Percentiles rank a stretch among this genome's conserved stretches.
These are phyloP conservation scores for Hyposoter didymator DNA, from an alignment of 2,888 invertebrate genomes.

Conservation along the genomic window DNA sequence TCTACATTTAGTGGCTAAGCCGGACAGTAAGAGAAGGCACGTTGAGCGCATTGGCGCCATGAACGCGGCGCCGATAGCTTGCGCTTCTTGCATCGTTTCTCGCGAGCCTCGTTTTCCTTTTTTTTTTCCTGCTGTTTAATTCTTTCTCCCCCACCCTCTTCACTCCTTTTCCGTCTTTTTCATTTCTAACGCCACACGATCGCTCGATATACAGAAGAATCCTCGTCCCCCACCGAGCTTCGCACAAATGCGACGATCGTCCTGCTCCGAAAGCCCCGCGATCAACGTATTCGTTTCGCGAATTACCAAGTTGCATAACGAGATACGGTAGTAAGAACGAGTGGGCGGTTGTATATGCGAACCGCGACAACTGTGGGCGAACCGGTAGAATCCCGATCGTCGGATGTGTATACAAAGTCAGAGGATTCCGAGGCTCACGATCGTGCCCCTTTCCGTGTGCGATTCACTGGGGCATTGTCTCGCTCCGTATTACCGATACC, in stretches of 20 bases:
- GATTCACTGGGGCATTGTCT: constrained; percentile 68
- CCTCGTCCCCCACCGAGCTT: neutral
- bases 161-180: neutral
- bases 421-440: constrained; percentile 32
- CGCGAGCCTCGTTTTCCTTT: neutral
- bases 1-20: constrained; percentile 41
- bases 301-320: constrained; percentile 51
- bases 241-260: neutral
- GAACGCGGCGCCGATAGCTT: constrained; percentile 46
- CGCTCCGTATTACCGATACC: constrained; percentile 5
- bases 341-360: constrained; percentile 34
- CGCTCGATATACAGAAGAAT: constrained; percentile 11
- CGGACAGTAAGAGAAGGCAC: constrained; percentile 19
- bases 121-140: neutral
- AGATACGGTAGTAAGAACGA: constrained; percentile 28
- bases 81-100: neutral
- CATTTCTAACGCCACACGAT: neutral
- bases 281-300: constrained; percentile 29
- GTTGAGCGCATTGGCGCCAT: constrained; percentile 59
- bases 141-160: neutral
- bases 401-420: constrained; percentile 11
- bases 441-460: constrained; percentile 3
- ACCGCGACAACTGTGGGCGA: constrained; percentile 32
- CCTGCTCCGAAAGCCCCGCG: constrained; percentile 17
- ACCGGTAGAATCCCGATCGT: constrained; percentile 51